Conservation (phyloP, 2,888 invertebrate genomes). For the Drosophila buzzatii region DNA sequence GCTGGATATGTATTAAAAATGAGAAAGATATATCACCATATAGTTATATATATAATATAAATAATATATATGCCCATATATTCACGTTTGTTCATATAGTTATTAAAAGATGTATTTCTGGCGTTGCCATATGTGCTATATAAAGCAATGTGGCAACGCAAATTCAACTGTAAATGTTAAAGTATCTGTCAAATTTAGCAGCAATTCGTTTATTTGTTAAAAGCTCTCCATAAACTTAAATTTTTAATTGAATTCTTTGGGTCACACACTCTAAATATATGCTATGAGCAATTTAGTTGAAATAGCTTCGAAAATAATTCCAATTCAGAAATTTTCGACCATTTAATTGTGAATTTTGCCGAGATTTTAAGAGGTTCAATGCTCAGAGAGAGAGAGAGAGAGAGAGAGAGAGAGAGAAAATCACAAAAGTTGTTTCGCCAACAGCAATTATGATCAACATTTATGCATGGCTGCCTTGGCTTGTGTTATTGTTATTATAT, state of each 20-base stretch:
- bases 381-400: not conserved
- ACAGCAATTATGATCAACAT: constrained; percentile 66
- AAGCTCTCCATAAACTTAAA: constrained; percentile 1
- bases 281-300: not conserved
- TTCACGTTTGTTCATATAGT: not conserved
- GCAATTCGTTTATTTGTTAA: too few species aligned
- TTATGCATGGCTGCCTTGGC: constrained; percentile 54
- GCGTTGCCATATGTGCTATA: not conserved
- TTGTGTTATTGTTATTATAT: constrained; percentile 52
- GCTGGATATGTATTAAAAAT: not conserved
- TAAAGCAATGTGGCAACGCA: not conserved
- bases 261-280: not conserved
- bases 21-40: too few species aligned
- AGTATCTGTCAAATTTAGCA: not conserved
- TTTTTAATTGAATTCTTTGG: constrained; percentile 18
- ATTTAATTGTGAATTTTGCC: constrained; percentile 50
- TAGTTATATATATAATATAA: too few species aligned
- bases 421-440: constrained; percentile 32
- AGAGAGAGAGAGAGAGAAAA: too few species aligned
- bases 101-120: not conserved
- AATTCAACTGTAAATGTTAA: not conserved
- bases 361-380: constrained; percentile 23
- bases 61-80: not conserved
- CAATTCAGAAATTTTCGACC: constrained; percentile 5
- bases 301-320: constrained; percentile 18